Evolutionary conservation across 2,113 vertebrate genomes (phyloP), one percentile per base, ranked within the genome.

Genomic region (Mesocricetus auratus): DNA sequence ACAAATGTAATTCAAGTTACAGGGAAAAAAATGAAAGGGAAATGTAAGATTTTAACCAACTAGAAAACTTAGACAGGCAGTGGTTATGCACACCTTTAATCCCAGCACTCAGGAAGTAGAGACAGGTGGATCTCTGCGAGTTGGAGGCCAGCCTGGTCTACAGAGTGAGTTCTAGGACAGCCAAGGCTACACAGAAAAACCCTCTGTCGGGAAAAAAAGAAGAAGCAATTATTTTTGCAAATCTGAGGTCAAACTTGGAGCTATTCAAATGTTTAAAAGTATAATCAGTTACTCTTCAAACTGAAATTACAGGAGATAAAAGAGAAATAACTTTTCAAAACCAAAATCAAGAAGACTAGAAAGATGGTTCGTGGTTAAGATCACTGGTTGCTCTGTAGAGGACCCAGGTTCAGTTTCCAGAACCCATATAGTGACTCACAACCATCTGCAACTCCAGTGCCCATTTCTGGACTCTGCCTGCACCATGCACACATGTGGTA

Each of bases 251-350:
- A 90, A 91, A 62, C 8, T 7, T 94, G 7, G 22, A 96, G 31
- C 69, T 88, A 88, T 69, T 82, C 90, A 50, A 89, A 89, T 60
- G 22, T 50, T 68, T 64, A 77, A 90, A 45, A 19, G 68, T 89
- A 24, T 17, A 60, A 36, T 69, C 53, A 33, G 4, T 73, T 96
- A 60, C 12, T 86, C 60, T 88, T 95, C 86, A 88, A 96, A 73
- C 31, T 60, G 33, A 92, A 96, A 86, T 42, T 21, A 83, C 11
- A 77, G 83, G 73, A 31, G 50, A 88, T 68, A 90, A 83, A 56
- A 83, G n/a, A 86, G 69, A 85, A 91, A 73, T 29, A 68, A 39
- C 6, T 86, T 91, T 93, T 83, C 68, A 68, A 92, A 86, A 71
- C 33, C 81, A 91, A 89, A 93, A 82, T 5, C 13, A 78, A 85